A percentile compares a stretch with the other conserved stretches of the same genome.
These are phyloP conservation scores for Melanargia galathea DNA, from an alignment of 2,888 invertebrate species.

Conservation along the genomic window DNA sequence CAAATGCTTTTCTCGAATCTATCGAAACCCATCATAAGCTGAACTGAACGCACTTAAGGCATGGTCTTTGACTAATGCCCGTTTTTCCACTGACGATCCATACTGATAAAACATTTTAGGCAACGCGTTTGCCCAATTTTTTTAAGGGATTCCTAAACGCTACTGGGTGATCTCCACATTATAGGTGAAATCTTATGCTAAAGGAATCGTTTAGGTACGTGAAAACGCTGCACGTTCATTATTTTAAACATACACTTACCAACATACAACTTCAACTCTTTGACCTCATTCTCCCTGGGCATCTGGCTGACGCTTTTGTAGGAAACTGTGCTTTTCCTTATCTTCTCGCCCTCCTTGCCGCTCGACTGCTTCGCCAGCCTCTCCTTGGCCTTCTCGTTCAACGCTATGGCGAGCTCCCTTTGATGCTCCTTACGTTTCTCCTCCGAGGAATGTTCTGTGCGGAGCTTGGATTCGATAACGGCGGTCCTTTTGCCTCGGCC, in stretches of 20 bases:
- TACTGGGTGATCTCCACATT: too few species aligned
- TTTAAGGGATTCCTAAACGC: too few species aligned
- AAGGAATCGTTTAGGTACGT: too few species aligned
- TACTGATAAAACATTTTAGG: too few species aligned
- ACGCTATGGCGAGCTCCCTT: conserved; percentile 92
- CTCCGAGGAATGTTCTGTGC: conserved; percentile 97
- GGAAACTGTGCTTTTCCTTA: conserved; percentile 96
- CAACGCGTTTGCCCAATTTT: too few species aligned
- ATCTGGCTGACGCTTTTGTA: conserved; percentile 96
- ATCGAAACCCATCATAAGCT: too few species aligned
- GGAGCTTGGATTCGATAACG: conserved; percentile 94
- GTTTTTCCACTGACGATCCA: too few species aligned
- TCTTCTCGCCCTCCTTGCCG: conserved; percentile 92
- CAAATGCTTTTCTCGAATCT: too few species aligned
- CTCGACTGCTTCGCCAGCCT: conserved; percentile 93
- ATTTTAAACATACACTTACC: conserved; percentile 82
- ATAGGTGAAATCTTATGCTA: too few species aligned
- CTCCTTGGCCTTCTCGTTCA: conserved; percentile 96
- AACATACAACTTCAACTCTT: conserved; percentile 96
- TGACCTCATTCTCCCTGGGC: conserved; percentile 96
- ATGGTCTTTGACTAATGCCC: too few species aligned
- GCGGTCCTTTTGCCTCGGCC: conserved; percentile 92
- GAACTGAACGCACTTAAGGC: too few species aligned
- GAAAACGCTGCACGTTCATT: neutral
- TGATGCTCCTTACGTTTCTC: conserved; percentile 99